phyloP scores from a whole-genome alignment of 2,797 vertebrate genomes.

The Phoeniculus purpureus region DNA sequence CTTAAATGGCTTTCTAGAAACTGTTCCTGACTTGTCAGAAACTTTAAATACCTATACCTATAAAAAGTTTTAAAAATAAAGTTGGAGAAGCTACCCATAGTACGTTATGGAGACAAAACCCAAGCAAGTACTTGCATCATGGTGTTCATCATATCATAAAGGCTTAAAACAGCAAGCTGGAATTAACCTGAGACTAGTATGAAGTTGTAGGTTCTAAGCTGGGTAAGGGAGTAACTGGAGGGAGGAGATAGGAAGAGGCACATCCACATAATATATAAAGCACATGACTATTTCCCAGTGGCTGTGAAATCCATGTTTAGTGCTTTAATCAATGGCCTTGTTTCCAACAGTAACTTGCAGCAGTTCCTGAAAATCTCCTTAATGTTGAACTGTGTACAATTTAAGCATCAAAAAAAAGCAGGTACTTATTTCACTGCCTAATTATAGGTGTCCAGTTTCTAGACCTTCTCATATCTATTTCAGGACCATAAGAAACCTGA shows the following conservation, averaged over 20 bases:
- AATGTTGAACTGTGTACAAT: neutral
- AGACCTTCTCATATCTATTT: constrained; percentile 40
- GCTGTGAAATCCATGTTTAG: constrained; percentile 56
- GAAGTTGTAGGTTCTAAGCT: neutral
- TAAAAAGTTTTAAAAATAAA: neutral
- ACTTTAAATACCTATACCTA: neutral
- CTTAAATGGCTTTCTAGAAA: neutral
- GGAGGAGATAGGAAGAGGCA: constrained; percentile 36
- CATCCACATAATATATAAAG: neutral
- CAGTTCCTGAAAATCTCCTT: constrained; percentile 25
- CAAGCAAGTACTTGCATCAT: constrained; percentile 20
- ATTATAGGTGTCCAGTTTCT: constrained; percentile 49
- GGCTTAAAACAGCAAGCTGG: constrained; percentile 35
- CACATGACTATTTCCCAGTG: neutral
- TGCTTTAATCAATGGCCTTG: constrained; percentile 46
- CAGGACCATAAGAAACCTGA: constrained; percentile 38
- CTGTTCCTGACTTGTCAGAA: constrained; percentile 1
- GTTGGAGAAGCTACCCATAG: neutral
- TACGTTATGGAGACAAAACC: neutral
- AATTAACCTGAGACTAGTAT: constrained; percentile 7
- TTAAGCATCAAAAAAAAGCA: constrained; percentile 31
- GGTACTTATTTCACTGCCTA: constrained; percentile 39
- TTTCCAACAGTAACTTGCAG: constrained; percentile 34
- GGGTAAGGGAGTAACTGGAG: constrained; percentile 9
- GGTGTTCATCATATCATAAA: neutral